Evolutionary conservation across 2,113 vertebrate species (phyloP).

Genomic region (Capreolus pygargus): DNA sequence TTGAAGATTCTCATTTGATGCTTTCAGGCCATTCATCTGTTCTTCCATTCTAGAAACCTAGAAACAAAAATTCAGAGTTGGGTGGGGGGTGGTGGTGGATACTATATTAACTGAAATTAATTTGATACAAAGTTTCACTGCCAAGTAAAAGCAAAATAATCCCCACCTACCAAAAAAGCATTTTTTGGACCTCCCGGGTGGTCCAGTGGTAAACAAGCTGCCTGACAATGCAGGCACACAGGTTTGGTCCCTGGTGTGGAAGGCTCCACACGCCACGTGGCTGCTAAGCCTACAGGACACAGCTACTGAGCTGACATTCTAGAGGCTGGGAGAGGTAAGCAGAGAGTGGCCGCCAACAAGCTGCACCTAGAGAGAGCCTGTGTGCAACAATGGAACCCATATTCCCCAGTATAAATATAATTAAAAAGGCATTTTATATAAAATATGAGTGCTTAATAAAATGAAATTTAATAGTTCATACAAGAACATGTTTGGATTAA

Average conservation of each 20-base stretch:
- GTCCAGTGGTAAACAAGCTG: neutral
- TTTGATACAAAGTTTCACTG: neutral
- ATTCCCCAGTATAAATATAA: neutral
- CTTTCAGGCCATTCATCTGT: slow-evolving; percentile 89
- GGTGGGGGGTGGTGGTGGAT: neutral
- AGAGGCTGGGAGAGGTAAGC: neutral
- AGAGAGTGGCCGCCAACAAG: neutral
- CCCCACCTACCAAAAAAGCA: neutral
- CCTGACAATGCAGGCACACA: neutral
- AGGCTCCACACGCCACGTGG: neutral
- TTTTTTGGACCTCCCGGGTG: neutral
- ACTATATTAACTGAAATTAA: neutral
- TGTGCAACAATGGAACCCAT: neutral
- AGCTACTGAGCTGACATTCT: neutral
- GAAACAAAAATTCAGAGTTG: neutral
- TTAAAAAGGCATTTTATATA: neutral
- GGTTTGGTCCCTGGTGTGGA: neutral
- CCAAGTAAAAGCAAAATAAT: neutral
- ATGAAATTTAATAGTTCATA: neutral
- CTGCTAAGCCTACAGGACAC: neutral
- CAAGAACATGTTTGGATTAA: neutral
- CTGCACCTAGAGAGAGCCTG: neutral
- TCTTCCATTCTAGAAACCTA: slow-evolving; percentile 91
- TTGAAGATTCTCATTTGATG: slow-evolving; percentile 90
- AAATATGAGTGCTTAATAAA: neutral